Percentiles rank a stretch among this genome's conserved stretches.
Evolutionary conservation across 2,797 vertebrate genomes (phyloP).

Genomic region (Myiotriccus ornatus): DNA sequence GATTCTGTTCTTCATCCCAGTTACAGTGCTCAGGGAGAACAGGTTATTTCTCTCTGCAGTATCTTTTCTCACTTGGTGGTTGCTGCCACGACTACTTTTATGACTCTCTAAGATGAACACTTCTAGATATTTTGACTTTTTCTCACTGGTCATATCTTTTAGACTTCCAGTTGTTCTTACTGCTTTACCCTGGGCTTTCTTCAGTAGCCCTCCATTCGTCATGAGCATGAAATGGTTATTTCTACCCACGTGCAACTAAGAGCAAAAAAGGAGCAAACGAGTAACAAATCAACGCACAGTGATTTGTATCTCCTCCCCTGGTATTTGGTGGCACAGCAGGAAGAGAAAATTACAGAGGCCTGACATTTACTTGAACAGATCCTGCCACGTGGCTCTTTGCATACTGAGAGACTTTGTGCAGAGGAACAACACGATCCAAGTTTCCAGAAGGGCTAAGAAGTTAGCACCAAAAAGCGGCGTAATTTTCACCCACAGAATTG

Average conservation of each 20-base stretch:
- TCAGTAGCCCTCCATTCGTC: not conserved
- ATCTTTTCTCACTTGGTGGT: not conserved
- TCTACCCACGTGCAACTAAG: not conserved
- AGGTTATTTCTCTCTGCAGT: not conserved
- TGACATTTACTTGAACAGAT: not conserved
- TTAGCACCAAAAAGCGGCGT: not conserved
- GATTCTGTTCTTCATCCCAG: not conserved
- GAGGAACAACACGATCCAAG: not conserved
- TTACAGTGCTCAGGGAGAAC: not conserved
- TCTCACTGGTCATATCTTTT: not conserved
- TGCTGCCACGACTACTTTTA: not conserved
- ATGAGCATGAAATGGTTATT: not conserved
- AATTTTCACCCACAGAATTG: not conserved
- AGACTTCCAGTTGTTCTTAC: not conserved
- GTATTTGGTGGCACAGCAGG: accelerated
- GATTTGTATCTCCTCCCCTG: not conserved
- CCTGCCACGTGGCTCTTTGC: not conserved
- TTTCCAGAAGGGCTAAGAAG: constrained; percentile 36
- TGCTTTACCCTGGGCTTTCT: not conserved
- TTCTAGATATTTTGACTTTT: not conserved
- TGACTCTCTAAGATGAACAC: not conserved
- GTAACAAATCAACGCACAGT: not conserved
- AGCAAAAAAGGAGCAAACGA: not conserved
- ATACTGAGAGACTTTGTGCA: not conserved
- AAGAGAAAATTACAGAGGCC: not conserved